Evolutionary conservation across 2,888 invertebrate species (phyloP).

Genomic region (Dioctria rufipes): DNA sequence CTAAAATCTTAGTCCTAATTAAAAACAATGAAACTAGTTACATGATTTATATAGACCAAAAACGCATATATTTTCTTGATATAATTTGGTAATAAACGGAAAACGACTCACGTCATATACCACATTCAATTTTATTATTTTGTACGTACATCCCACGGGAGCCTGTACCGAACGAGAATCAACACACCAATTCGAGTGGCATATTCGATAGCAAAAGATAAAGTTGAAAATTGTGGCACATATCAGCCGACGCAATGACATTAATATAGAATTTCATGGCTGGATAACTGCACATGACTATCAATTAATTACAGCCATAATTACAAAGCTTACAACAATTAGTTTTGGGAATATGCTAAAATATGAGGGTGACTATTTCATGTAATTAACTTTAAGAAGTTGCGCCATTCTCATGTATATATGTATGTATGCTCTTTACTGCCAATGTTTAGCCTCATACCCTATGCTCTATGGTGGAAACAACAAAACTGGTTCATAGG

Average conservation of each 20-base stretch:
- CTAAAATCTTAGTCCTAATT: too few relatives aligned
- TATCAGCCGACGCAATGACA: conserved; percentile 38
- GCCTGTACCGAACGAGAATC: too few relatives aligned
- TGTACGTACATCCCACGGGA: too few relatives aligned
- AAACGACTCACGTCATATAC: too few relatives aligned
- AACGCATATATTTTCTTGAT: conserved; percentile 32
- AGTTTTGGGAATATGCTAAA: conserved; percentile 45
- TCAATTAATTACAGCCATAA: conserved; percentile 49
- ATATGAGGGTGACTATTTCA: conserved; percentile 46
- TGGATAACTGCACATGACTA: conserved; percentile 52
- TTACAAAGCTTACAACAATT: conserved; percentile 51
- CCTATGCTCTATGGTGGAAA: background rate
- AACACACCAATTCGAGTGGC: background rate
- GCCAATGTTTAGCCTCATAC: background rate
- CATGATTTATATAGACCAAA: too few relatives aligned
- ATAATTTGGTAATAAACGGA: conserved; percentile 4
- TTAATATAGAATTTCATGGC: conserved; percentile 58
- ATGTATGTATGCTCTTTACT: background rate
- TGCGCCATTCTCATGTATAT: conserved; percentile 19
- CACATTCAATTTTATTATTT: conserved; percentile 35
- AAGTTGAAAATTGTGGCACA: conserved; percentile 38
- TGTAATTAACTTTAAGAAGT: conserved; percentile 49
- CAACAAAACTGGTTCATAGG: conserved; percentile 2
- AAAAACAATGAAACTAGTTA: too few relatives aligned
- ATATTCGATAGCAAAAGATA: conserved; percentile 31